Evolutionary conservation across 2,113 vertebrate species (phyloP).

Genomic region (Xiphias gladius): DNA sequence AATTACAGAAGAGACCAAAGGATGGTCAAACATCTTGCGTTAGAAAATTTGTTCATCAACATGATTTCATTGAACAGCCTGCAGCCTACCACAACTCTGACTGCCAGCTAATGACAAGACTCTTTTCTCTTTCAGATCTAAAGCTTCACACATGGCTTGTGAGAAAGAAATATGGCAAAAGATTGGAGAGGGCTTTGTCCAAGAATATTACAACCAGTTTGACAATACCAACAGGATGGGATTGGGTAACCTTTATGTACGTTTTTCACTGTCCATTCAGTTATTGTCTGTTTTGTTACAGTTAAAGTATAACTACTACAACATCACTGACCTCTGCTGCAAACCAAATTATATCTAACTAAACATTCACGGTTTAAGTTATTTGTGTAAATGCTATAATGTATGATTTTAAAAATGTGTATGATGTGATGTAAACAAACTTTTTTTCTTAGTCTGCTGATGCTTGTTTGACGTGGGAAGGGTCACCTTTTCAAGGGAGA

Average conservation of each 20-base stretch:
- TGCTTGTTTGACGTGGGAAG: constrained; percentile 85
- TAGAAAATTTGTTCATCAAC: not conserved
- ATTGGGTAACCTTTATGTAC: constrained; percentile 82
- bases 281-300: not conserved
- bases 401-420: not conserved
- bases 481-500: constrained; percentile 80
- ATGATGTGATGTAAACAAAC: not conserved
- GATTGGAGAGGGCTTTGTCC: constrained; percentile 81
- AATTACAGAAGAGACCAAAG: not conserved
- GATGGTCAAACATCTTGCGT: not conserved
- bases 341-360: not conserved
- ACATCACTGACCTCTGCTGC: not conserved
- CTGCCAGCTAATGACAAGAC: not conserved
- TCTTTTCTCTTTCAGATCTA: constrained; percentile 39
- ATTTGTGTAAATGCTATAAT: not conserved
- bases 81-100: not conserved
- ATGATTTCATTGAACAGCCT: not conserved
- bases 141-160: constrained; percentile 73
- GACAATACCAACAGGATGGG: constrained; percentile 76
- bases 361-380: not conserved
- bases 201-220: constrained; percentile 82
- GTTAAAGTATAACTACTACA: no score
- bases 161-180: constrained; percentile 83
- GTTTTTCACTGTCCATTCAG: constrained; percentile 20
- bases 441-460: constrained; percentile 48